A percentile compares a stretch with the other conserved stretches of the same genome.
Conservation (phyloP, 2,888 invertebrate species). For the Tyria jacobaeae region DNA sequence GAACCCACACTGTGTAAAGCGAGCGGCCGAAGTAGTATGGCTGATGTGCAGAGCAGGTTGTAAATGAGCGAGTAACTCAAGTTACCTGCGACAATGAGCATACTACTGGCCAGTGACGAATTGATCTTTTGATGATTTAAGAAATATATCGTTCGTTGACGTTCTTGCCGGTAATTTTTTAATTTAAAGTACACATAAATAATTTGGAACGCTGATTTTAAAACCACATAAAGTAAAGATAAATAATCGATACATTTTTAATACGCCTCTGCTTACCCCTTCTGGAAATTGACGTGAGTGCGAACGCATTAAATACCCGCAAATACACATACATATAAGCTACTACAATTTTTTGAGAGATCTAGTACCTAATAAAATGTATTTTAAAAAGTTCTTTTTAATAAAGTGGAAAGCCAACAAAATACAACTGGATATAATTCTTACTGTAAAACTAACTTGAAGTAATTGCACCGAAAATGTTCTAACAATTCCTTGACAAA, state of each 20-base stretch:
- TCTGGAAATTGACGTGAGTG: too few species aligned
- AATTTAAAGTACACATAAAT: too few species aligned
- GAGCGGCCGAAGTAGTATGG: neutral
- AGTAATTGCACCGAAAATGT: constrained; percentile 24
- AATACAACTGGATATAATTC: constrained; percentile 9
- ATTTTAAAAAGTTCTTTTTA: neutral
- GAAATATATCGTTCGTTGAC: too few species aligned
- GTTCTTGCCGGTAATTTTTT: too few species aligned
- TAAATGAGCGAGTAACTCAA: constrained; percentile 34
- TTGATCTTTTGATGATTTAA: neutral
- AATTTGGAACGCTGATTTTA: too few species aligned
- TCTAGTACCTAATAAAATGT: too few species aligned
- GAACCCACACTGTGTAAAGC: neutral
- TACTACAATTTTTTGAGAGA: too few species aligned
- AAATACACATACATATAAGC: too few species aligned
- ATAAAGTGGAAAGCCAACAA: neutral
- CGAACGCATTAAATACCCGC: too few species aligned
- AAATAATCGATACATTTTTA: too few species aligned
- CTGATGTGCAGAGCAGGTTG: constrained; percentile 1
- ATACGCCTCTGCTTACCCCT: too few species aligned
- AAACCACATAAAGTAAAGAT: too few species aligned
- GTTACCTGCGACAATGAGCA: constrained; percentile 59
- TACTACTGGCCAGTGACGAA: constrained; percentile 3
- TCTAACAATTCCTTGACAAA: constrained; percentile 33
- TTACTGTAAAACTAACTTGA: constrained; percentile 9